Base-by-base conservation (phyloP, 2,797 vertebrate species). In the Podarcis siculus region DNA sequence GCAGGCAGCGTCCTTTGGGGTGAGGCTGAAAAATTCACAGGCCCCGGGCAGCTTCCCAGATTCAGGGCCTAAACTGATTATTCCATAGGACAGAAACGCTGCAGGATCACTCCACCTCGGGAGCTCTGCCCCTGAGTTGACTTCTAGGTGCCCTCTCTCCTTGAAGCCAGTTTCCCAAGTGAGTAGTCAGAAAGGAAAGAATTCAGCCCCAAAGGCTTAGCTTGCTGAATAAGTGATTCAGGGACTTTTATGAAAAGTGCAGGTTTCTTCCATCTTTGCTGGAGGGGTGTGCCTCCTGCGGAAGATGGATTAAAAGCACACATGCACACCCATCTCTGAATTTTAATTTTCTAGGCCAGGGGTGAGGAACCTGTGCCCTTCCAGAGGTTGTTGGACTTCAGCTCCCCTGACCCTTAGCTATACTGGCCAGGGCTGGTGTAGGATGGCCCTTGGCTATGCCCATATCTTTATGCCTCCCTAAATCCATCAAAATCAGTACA, bases 1-100 rank as follows among this genome's bases (percentile, higher is more conserved):
- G 79, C 0, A 69, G 82, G 90, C 49, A 80, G 75, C 2, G 0
- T 86, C 72, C 42, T 82, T 83, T 58, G 58, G 77, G 80, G 69
- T 0, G 71, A 73, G 90, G 87, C 0, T 0, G 19, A 13, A 32
- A 12, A 23, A 39, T 39, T 87, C 37, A 39, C 0, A 1, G 55
- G 37, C 85, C 91, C 71, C 10, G 2, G 61, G 78, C 82, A 87
- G 64, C 77, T 78, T 92, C 85, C 82, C 64, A 71, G 78, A 86
- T 86, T n/a, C 64, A 0, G 1, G 0, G 25, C 30, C 49, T 1
- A 0, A 73, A 69, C 17, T 66, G 79, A 88, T 87, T 67, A 15
- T 85, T 30, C 84, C 64, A 61, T 0, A 0, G 71, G 0, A 2
- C 79, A 27, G 23, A 85, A 55, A 23, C 61, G 55, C 49, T 79